Evolutionary conservation across 1,140 invertebrate genomes (phyloP).

Genomic region (Papilio machaon): DNA sequence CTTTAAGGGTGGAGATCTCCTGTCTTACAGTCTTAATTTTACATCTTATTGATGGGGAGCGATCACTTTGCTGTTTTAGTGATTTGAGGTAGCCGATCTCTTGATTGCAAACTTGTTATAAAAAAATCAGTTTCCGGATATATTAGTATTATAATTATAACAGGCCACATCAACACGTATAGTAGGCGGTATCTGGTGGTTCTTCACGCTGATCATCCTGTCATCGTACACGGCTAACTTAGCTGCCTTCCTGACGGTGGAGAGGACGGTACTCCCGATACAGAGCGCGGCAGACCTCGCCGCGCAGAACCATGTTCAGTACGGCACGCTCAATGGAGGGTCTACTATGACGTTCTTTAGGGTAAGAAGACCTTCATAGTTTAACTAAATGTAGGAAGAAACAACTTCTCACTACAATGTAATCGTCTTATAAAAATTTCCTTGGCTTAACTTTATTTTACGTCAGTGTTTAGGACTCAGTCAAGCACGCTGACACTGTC

Average conservation of each 20-base stretch:
- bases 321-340: conserved; percentile 95
- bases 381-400: not conserved
- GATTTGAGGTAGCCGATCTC: too few relatives aligned
- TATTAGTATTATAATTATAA: conserved; percentile 39
- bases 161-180: conserved; percentile 96
- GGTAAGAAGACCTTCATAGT: conserved; percentile 82
- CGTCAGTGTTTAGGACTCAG: too few relatives aligned
- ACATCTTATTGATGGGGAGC: too few relatives aligned
- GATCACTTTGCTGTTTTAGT: not conserved
- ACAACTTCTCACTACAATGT: too few relatives aligned
- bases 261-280: conserved; percentile 98
- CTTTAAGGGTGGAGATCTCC: too few relatives aligned
- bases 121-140: not conserved
- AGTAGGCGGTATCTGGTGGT: conserved; percentile 99
- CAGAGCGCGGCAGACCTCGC: conserved; percentile 97
- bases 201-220: conserved; percentile 99
- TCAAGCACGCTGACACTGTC: too few relatives aligned
- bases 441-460: too few relatives aligned
- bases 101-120: too few relatives aligned
- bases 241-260: conserved; percentile 97
- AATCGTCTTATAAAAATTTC: too few relatives aligned
- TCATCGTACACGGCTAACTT: conserved; percentile 95
- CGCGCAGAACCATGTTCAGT: conserved; percentile 96
- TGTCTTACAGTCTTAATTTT: too few relatives aligned
- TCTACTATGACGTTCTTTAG: conserved; percentile 99